Evolutionary conservation across 2,113 vertebrate species (phyloP).

Genomic region (Puffinus mauretanicus): DNA sequence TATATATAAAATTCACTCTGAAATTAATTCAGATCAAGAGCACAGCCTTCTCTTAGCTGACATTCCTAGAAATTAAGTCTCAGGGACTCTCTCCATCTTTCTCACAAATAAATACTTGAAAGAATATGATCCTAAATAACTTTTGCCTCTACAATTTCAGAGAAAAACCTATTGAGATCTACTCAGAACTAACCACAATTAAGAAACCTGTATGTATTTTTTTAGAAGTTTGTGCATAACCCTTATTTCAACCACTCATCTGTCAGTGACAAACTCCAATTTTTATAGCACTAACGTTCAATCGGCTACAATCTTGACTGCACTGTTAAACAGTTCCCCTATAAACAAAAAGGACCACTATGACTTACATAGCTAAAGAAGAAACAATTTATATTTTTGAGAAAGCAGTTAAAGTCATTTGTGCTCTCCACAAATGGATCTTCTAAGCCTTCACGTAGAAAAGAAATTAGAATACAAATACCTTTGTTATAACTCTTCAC

Average conservation of each 20-base stretch:
- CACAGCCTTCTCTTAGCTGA: not conserved
- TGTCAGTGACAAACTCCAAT: not conserved
- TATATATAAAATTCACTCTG: not conserved
- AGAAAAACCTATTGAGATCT: not conserved
- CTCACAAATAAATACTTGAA: not conserved
- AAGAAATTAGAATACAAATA: slow-evolving; percentile 49
- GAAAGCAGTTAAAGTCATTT: not conserved
- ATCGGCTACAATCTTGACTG: not conserved
- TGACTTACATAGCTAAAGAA: not conserved
- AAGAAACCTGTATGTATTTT: rapidly evolving
- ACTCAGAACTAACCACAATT: not conserved
- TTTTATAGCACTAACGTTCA: not conserved
- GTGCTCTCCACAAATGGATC: not conserved
- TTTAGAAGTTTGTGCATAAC: not conserved
- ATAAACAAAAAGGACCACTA: not conserved
- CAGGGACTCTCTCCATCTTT: not conserved
- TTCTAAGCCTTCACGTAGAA: not conserved
- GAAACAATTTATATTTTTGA: not conserved
- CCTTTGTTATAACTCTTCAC: slow-evolving; percentile 85
- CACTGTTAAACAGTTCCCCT: not conserved
- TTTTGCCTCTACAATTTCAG: not conserved
- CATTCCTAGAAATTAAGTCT: not conserved
- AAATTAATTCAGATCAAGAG: not conserved
- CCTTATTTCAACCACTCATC: not conserved
- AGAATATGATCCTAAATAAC: not conserved